Percentiles rank a stretch among this genome's conserved stretches.
Conservation (phyloP, 2,888 invertebrate genomes). For the Blomia tropicalis region DNA sequence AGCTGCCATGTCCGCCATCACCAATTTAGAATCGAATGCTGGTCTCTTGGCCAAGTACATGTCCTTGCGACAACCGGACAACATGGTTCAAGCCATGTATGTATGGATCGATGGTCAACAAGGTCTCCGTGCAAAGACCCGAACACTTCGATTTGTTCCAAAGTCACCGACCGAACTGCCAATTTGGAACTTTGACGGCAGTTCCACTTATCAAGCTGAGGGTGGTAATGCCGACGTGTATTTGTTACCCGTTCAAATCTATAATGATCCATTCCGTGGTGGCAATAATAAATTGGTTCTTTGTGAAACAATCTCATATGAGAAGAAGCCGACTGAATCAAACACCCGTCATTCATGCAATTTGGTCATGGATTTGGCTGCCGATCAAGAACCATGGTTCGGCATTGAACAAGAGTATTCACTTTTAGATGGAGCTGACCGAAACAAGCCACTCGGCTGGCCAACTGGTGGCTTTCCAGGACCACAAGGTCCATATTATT, state of each 20-base stretch:
- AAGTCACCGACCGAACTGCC: constrained; percentile 48
- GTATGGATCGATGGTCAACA: constrained; percentile 39
- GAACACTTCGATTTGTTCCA: constrained; percentile 32
- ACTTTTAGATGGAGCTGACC: constrained; percentile 45
- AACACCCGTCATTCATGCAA: constrained; percentile 39
- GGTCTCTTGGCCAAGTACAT: constrained; percentile 33
- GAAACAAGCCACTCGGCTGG: constrained; percentile 75
- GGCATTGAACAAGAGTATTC: constrained; percentile 45
- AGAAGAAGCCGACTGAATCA: constrained; percentile 53
- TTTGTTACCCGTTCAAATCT: constrained; percentile 40
- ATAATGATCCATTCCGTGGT: constrained; percentile 40
- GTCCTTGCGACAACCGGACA: constrained; percentile 32
- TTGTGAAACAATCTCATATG: constrained; percentile 53
- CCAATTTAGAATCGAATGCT: constrained; percentile 31
- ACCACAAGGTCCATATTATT: constrained; percentile 95
- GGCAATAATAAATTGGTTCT: constrained; percentile 40
- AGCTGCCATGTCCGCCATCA: neutral
- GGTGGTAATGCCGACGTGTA: constrained; percentile 58
- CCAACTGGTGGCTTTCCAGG: constrained; percentile 82
- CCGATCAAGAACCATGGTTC: constrained; percentile 40
- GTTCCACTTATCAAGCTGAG: constrained; percentile 72
- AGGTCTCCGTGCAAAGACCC: constrained; percentile 36
- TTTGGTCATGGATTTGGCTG: constrained; percentile 38
- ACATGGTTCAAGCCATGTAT: constrained; percentile 34
- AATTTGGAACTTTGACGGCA: constrained; percentile 84